Evolutionary conservation across 2,888 invertebrate genomes (phyloP).

Genomic region (Stenolophus ochropezus): DNA sequence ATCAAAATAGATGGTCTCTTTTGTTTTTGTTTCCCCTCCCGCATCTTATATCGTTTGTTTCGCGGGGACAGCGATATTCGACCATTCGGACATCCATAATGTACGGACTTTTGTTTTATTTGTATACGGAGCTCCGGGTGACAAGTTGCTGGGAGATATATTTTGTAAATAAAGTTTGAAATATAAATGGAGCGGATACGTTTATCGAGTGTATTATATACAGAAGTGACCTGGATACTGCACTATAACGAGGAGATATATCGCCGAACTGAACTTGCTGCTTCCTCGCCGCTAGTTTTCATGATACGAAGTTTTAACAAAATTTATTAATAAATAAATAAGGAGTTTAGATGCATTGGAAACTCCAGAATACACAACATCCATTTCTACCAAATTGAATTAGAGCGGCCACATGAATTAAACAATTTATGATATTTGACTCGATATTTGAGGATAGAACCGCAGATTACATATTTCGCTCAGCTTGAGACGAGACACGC

Average conservation of each 20-base stretch:
- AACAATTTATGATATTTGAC: neutral
- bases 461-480: too few species aligned
- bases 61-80: conserved; percentile 34
- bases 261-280: conserved; percentile 21
- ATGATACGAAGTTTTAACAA: conserved; percentile 18
- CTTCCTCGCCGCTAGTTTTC: neutral
- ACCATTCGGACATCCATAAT: conserved; percentile 58
- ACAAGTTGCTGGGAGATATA: conserved; percentile 68
- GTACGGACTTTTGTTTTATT: conserved; percentile 57
- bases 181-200: conserved; percentile 71
- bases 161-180: conserved; percentile 71
- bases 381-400: neutral
- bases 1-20: conserved; percentile 51
- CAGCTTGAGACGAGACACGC: too few species aligned
- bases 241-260: conserved; percentile 54
- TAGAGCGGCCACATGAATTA: neutral
- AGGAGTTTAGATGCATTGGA: conserved; percentile 3
- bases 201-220: conserved; percentile 63
- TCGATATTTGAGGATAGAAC: too few species aligned
- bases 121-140: conserved; percentile 62
- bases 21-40: conserved; percentile 42
- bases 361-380: neutral
- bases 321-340: conserved; percentile 40
- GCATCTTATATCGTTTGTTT: conserved; percentile 52
- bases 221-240: conserved; percentile 56